Base-by-base conservation (phyloP, 2,888 invertebrate genomes). In the Synergus gifuensis region DNA sequence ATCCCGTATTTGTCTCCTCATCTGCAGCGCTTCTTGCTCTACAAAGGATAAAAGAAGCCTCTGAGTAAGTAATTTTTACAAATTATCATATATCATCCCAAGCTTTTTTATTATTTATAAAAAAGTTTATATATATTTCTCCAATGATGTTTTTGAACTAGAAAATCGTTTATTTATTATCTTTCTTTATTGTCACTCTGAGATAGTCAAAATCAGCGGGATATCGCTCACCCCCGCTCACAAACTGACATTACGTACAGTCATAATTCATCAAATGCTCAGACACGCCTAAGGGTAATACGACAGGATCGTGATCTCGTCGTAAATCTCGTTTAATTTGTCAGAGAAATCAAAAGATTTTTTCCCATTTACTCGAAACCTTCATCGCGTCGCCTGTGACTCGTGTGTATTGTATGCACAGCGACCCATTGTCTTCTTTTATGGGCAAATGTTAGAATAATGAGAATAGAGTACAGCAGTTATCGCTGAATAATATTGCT, bases 21-120 rank as follows among this genome's bases (percentile, higher is more conserved):
- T 92, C 93, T 44, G 93, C 93, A 67, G 92, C 94, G 22, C 90
- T 94, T 64, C 89, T 94, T 80, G 93, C 94, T 16, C 86, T 94
- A 77, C 94, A 94, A 86, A 93, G 93, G 92, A 93, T 94, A 91
- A 94, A 94, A 88, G 93, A 94, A 88, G 92, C 93, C 64, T 93
- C 93, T 78, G 84, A 93, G 94, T 94, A 89, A 93, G 93, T 93
- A 87, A 2, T 16, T 42, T 18, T 9, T 62, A n/a, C 1, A n/a
- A n/a, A 22, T n/a, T n/a, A n/a, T n/a, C n/a, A n/a, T n/a, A n/a
- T n/a, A n/a, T n/a, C n/a, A n/a, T n/a, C n/a, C n/a, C n/a, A n/a
- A n/a, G n/a, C n/a, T n/a, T n/a, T n/a, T n/a, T n/a, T n/a, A n/a
- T n/a, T n/a, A n/a, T n/a, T n/a, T n/a, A n/a, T n/a, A n/a, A n/a